phyloP scores from a whole-genome alignment of 53 echinoderm and acorn worm genomes.

The Holothuria leucospilota region DNA sequence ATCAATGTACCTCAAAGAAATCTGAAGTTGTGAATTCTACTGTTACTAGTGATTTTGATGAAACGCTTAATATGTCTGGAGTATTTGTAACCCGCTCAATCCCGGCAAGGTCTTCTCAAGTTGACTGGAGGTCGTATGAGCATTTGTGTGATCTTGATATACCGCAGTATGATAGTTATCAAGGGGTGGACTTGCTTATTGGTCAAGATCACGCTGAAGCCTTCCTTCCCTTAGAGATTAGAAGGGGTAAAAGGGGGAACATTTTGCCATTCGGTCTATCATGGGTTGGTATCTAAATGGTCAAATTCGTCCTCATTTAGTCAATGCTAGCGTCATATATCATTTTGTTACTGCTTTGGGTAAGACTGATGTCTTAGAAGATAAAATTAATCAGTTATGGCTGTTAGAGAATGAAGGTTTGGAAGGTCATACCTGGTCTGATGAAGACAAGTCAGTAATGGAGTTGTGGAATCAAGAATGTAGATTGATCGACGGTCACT shows the following conservation, averaged over 20 bases:
- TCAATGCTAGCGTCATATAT: conserved; percentile 20
- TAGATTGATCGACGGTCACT: conserved; percentile 40
- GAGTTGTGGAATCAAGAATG: conserved; percentile 40
- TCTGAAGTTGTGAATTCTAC: conserved; percentile 38
- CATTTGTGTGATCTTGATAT: conserved; percentile 35
- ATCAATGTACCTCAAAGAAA: conserved; percentile 12
- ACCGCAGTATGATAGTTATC: conserved; percentile 19
- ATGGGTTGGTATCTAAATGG: conserved; percentile 57
- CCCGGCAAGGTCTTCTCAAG: conserved; percentile 35
- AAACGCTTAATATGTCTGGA: conserved; percentile 21
- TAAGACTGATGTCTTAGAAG: conserved; percentile 21
- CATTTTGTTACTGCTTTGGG: conserved; percentile 42
- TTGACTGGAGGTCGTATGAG: conserved; percentile 35
- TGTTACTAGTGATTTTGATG: conserved; percentile 1
- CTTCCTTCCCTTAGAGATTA: conserved; percentile 53
- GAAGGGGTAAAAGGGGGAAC: conserved; percentile 45
- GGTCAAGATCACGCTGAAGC: conserved; percentile 57
- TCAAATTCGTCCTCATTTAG: neutral
- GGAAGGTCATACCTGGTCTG: conserved; percentile 2
- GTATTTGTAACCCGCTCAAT: conserved; percentile 43
- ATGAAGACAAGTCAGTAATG: conserved; percentile 50
- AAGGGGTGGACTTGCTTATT: conserved; percentile 54
- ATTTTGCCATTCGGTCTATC: conserved; percentile 43
- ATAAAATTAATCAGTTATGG: conserved; percentile 36
- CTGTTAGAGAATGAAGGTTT: conserved; percentile 47